Conservation (phyloP, 2,797 vertebrate species). For the Acanthurus lineatus region DNA sequence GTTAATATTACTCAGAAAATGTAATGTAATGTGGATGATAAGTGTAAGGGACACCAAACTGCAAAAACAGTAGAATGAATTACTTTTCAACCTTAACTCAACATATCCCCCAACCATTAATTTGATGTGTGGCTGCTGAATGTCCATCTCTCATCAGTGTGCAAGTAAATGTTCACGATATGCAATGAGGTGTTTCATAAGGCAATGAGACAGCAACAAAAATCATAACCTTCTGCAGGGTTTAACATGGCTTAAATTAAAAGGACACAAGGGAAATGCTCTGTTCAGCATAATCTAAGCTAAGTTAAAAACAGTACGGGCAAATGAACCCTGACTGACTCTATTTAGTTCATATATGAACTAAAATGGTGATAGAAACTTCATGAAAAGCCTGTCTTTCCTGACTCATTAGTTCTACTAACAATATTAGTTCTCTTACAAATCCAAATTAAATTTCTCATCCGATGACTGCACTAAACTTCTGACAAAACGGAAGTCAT, state of each 20-base stretch:
- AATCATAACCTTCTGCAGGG: background rate
- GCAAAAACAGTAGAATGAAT: background rate
- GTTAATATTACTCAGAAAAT: background rate
- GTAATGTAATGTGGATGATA: background rate
- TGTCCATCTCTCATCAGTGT: background rate
- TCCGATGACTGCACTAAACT: no score
- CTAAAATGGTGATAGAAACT: background rate
- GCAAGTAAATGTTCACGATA: background rate
- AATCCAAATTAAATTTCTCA: no score
- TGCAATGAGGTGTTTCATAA: constrained; percentile 2
- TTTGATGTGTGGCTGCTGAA: background rate
- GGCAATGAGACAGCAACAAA: background rate
- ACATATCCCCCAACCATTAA: background rate
- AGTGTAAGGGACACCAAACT: background rate
- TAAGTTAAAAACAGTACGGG: background rate
- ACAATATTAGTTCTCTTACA: no score
- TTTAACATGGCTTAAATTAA: background rate
- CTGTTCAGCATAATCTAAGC: background rate
- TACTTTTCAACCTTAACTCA: background rate
- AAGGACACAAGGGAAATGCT: background rate
- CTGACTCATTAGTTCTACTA: no score
- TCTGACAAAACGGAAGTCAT: no score
- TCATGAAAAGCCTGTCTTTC: no score
- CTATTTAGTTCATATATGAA: background rate
- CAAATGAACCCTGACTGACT: background rate